Base-by-base conservation (phyloP, 2,888 invertebrate genomes). In the Halocaridina rubra region DNA sequence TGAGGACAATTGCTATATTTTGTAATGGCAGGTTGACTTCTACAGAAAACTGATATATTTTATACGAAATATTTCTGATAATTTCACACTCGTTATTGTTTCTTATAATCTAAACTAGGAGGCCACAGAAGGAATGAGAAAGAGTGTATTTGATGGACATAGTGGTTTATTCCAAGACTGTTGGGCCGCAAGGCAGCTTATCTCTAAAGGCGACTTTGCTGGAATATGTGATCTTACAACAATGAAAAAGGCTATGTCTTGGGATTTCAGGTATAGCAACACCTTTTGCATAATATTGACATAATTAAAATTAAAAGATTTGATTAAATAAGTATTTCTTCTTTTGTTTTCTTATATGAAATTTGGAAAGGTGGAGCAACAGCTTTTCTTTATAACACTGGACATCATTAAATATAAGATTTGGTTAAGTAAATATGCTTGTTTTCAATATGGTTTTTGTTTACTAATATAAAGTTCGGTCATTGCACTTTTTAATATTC, bases 221-320 rank as follows among this genome's bases (percentile, higher is more conserved):
- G 84, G 46, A 53, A 33, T 84, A 10, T 84, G 84, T 22, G 84
- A 84, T 75, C 61, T 64, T 19, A 84, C 84, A 67, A 84, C 84
- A 30, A 84, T 84, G 84, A 80, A 84, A 67, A 84, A 80, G 64
- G 84, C 74, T 33, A 84, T 84, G 84, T 84, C 84, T 16, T 84
- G 84, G 84, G 84, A 84, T 32, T 80, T 84, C 59, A 84, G 84
- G 84, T 84, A 24, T n/a, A n/a, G 19, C 19, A 8, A n/a, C 5
- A 3, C 3, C 57, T n/a, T 19, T 2, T 57, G n/a, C 3, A 3
- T 19, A 4, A 4, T n/a, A 4, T 4, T 3, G 8, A 4, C n/a
- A 57, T 57, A 0, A 8, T 57, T 4, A 4, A 2, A 13, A 10
- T 46, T 46, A n/a, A n/a, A n/a, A n/a, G n/a, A n/a, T n/a, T n/a